Base-by-base conservation (phyloP, 2,888 invertebrate species). In the Marronus borbonicus region DNA sequence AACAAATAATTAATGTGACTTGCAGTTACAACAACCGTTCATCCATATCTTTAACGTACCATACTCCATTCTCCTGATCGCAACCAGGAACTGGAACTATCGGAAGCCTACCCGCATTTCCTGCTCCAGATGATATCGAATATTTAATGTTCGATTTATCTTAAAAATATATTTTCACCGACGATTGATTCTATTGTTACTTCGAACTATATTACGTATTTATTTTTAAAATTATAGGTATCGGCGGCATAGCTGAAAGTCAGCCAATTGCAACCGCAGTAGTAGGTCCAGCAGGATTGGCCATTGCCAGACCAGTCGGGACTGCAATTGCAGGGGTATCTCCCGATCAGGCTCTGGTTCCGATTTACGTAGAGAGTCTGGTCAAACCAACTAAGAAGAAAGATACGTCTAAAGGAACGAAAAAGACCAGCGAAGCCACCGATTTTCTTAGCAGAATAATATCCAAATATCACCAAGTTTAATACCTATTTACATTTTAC, bases 241-340 rank as follows among this genome's bases (percentile, higher is more conserved):
- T 91, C 69, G 92, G 92, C 4, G 95, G 95, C 0, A 89, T 94
- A 3, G 95, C 95, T 28, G 92, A 93, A 0, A 92, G 94, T 5
- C 92, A 93, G 81, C 95, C 95, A 0, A 88, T 92, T 64, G 95
- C 92, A 0, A 93, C 94, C 0, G 94, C 95, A 0, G 91, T 95
- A 0, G 92, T 92, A 0, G 94, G 94, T 0, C 90, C 91, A 0
- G 92, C 92, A 60, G 95, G 95, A 0, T 86, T 94, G 8, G 94
- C 95, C 0, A 89, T 95, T 3, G 93, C 94, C 0, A 90, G 92
- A 3, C 95, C 95, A 0, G 90, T 94, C 0, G 94, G 92, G 28
- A 94, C 94, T 0, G 95, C 95, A 5, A 92, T 95, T 50, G 94
- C 95, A 1, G 95, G 95, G 1, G 89, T 95, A 0, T 90, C 91